Base-by-base conservation (phyloP, 2,113 vertebrate genomes). In the Propithecus coquereli region DNA sequence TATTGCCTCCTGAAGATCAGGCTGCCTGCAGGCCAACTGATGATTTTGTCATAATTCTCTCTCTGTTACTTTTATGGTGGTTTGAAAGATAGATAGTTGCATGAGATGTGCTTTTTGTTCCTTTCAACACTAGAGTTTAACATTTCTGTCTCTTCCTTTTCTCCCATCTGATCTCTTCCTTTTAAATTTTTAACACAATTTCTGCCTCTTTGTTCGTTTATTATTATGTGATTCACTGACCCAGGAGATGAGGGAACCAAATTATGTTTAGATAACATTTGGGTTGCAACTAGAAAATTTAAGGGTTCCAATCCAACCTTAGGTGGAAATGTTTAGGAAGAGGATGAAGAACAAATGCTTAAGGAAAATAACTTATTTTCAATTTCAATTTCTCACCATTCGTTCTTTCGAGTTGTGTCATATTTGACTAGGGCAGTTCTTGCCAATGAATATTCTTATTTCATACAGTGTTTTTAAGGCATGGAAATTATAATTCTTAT, bases 191-290 rank as follows among this genome's bases (percentile, higher is more conserved):
- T 92, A 92, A 91, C 97, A 94, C 92, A 94, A 89, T 98, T 97
- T 97, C 97, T 94, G 54, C 91, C 90, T 98, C 90, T 97, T 94
- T 98, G 92, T 98, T 97, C 97, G 97, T 91, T 98, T 93, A 94
- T 93, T 86, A 94, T 95, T 96, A 65, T 96, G 97, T 98, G 98
- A 98, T 98, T 98, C 97, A 98, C 59, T 98, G 97, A 98, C 98
- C 97, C 97, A 90, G 95, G 98, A 96, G 91, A 94, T 96, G 96
- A 97, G 96, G 96, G 95, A 90, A 97, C 93, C 94, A 98, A 98
- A 98, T 85, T 98, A 47, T 96, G 66, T 95, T 97, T 98, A 97
- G 96, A 97, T 97, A 98, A 96, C 79, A 92, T 98, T 95, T 97
- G 96, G 50, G 47, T 97, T 98, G 96, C 97, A 96, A 95, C 93